Evolutionary conservation across 1,140 invertebrate genomes (phyloP).

Genomic region (Drosophila rufa): DNA sequence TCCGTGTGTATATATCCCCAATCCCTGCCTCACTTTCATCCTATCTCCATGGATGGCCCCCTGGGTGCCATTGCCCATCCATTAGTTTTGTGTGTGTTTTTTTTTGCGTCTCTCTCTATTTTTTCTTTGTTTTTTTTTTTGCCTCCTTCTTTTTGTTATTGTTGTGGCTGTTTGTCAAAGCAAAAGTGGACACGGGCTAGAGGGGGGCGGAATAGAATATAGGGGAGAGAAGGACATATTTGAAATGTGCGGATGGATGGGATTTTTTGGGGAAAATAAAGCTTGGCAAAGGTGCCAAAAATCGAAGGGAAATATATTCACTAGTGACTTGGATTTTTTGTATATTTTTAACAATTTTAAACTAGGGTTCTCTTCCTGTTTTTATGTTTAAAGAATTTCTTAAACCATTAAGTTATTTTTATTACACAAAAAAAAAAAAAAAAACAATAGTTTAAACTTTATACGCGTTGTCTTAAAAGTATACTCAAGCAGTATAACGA

Average conservation of each 20-base stretch:
- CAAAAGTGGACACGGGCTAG: slow-evolving; percentile 37
- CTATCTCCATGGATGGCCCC: slow-evolving; percentile 48
- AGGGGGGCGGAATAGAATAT: slow-evolving; percentile 9
- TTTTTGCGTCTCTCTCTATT: slow-evolving; percentile 6
- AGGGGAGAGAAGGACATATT: slow-evolving; percentile 1
- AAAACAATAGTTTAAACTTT: no score
- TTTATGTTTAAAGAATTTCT: no score
- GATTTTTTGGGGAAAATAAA: slow-evolving; percentile 14
- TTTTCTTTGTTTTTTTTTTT: slow-evolving; percentile 4
- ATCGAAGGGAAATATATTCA: slow-evolving; percentile 5
- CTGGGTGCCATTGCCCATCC: slow-evolving; percentile 70
- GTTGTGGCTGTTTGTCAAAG: slow-evolving; percentile 45
- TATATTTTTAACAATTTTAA: slow-evolving; percentile 8
- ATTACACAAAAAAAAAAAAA: no score
- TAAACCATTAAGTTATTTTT: no score
- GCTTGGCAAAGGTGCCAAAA: neutral
- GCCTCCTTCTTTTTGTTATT: slow-evolving; percentile 20
- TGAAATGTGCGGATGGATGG: neutral
- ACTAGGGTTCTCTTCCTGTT: no score
- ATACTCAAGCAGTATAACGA: no score
- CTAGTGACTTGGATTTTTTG: no score
- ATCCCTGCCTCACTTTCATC: slow-evolving; percentile 5
- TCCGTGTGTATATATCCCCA: slow-evolving; percentile 1
- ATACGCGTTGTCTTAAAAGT: no score
- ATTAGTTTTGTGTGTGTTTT: slow-evolving; percentile 52